Base-by-base conservation (phyloP, 2,797 vertebrate species). In the Halcyon badia region DNA sequence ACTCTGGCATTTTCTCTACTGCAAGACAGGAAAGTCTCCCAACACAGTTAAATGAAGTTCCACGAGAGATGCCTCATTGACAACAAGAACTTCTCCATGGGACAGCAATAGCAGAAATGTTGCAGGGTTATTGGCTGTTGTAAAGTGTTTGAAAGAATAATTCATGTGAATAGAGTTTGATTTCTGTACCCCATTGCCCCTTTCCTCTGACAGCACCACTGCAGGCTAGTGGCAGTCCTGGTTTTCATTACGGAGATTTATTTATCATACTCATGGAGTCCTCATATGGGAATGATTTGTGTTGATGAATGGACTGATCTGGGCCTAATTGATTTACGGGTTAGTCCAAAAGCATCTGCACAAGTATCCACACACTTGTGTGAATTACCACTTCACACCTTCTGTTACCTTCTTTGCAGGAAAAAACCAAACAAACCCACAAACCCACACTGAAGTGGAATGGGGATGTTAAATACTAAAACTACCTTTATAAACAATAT, bases 201-300 rank as follows among this genome's bases (percentile, higher is more conserved):
- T 66, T 62, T 44, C 30, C 17, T 78, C 83, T 35, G 49, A 66
- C 66, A 56, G 14, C 44, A 61, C 13, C 66, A 69, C 49, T 81
- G 77, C 76, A 87, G 61, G 73, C 61, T 76, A 60, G 51, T 37
- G 70, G 54, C 86, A 80, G 54, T 57, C 11, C 86, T 87, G 89
- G 46, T 21, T 89, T 96, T 89, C 31, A 83, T 96, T 94, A 94
- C 7, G 10, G 21, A 89, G 83, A 83, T 78, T 90, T 75, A 93
- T 92, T 70, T 91, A 68, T 84, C 1, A 0, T 68, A 25, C 48
- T 82, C 19, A 48, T 2, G 18, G 37, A 88, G 33, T 61, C 68
- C 80, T 94, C 90, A 93, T 94, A 51, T 35, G 86, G 81, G 54
- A 92, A 83, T 6, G 26, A 92, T 97, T 75, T 93, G 70, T 83